Evolutionary conservation across 2,113 vertebrate species (phyloP).

Genomic region (Gobiocypris rarus): DNA sequence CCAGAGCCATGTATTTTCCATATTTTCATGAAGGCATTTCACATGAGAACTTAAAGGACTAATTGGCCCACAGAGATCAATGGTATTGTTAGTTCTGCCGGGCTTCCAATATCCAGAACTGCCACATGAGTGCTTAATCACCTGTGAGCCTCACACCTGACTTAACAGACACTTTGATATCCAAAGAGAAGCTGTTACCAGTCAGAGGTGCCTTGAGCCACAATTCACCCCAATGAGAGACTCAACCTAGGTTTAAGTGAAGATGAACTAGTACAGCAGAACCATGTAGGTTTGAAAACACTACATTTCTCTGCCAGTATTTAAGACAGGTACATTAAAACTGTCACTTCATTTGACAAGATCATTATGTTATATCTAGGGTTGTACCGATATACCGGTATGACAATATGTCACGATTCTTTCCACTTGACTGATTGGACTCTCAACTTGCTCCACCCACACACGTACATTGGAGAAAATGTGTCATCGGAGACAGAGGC

Average conservation of each 20-base stretch:
- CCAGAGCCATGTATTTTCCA: constrained; percentile 68
- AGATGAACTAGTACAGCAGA: background rate
- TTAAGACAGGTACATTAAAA: background rate
- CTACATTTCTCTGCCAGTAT: background rate
- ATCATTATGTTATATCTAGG: background rate
- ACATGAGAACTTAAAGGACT: constrained; percentile 77
- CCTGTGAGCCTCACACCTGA: constrained; percentile 75
- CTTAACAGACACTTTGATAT: constrained; percentile 71
- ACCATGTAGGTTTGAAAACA: background rate
- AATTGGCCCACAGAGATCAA: constrained; percentile 79
- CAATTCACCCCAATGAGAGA: constrained; percentile 15
- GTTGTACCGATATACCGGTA: too few species aligned
- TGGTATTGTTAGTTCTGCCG: constrained; percentile 79
- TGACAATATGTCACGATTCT: too few species aligned
- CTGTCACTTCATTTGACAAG: background rate
- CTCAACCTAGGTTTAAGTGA: background rate
- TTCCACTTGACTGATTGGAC: too few species aligned
- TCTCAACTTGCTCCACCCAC: too few species aligned
- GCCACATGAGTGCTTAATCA: constrained; percentile 74
- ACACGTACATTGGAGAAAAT: too few species aligned
- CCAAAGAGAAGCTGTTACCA: constrained; percentile 51
- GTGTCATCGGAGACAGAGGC: too few species aligned
- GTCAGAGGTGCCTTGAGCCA: constrained; percentile 39
- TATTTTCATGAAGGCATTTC: constrained; percentile 76
- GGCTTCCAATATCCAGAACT: constrained; percentile 71